Base-by-base conservation (phyloP, 2,888 invertebrate genomes). In the Leptarthrus brevirostris region DNA sequence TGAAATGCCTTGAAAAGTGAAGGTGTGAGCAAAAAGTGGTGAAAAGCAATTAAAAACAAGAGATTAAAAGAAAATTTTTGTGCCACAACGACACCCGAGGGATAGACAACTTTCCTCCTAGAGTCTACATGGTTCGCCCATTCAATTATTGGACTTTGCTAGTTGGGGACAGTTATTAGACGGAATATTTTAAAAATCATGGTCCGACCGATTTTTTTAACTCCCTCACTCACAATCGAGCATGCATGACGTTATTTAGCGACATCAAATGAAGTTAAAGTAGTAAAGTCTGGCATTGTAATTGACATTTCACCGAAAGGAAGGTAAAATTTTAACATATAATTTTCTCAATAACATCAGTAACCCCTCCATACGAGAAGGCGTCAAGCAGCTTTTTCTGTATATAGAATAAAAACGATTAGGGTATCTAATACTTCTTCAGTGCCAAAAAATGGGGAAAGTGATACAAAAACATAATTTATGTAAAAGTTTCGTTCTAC, bases 321-420 rank as follows among this genome's bases (percentile, higher is more conserved):
- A 54, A 66, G 36, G 12, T 34, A 40, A 53, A 54, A 14, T 2
- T 40, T 20, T 22, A 16, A 14, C 44, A 53, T 64, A 54, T 18
- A 12, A 12, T 40, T 40, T 49, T 49, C 18, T 26, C 6, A 52
- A 72, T 54, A 49, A 18, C 74, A 74, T 54, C 69, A 74, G 24
- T 30, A 74, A 56, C 69, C 74, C 74, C 74, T 74, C 74, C 74
- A 74, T 54, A 74, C 24, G 40, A 74, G 47, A 54, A 26, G 54
- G 47, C 69, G 52, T 52, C 52, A 69, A 69, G 69, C 30, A 47
- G 34, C 52, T 36, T 71, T 71, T 71, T 54, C 54, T 71, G 71
- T 71, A 71, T 20, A 71, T 71, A 71, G 12, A 22, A 16, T 24
- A 22, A 22, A 40, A 34, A 30, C 18, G 24, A 24, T 22, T 20